Base-by-base conservation (phyloP, 2,888 invertebrate species). In the Nysson spinosus region DNA sequence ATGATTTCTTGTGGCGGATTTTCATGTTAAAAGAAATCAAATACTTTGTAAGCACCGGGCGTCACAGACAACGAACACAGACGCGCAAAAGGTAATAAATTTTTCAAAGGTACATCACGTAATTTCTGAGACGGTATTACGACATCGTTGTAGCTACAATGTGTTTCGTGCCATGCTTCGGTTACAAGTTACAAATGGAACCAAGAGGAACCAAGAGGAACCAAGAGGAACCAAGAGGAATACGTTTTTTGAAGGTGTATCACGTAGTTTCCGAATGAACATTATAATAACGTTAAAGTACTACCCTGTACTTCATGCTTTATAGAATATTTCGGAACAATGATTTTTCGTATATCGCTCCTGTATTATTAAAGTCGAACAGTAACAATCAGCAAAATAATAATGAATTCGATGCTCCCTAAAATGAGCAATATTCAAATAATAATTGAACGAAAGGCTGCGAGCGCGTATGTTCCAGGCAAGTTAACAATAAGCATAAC, bases 51-150 rank as follows among this genome's bases (percentile, higher is more conserved):
- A 7, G 20, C 39, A 39, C 12, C 20, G 11, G 20, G 20, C 39
- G 19, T n/a, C 20, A 19, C 28, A 28, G 7, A 17, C 43, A 9
- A 11, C n/a, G 26, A 43, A 43, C 26, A 30, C 28, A 43, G 28
- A 43, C 12, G 5, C 28, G 9, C 6, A 4, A 9, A 11, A 20
- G 14, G 55, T 24, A 47, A 40, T 42, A 51, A 40, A 28, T 47
- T 47, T 47, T 20, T 47, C 40, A 39, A 56, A 47, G 47, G 55
- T 35, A 20, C 34, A 40, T 56, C 55, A 47, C 47, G 52, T 52
- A 52, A 30, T 55, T n/a, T 39, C 40, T 16, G 39, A 19, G 50
- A 16, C 28, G 12, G 50, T 50, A 39, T 39, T 40, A 17, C 50
- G 30, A 50, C 26, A 37, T 50, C 37, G 30, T 30, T 26, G 17